phyloP scores from a whole-genome alignment of 1,140 invertebrate species.

The Drosophila simulans region DNA sequence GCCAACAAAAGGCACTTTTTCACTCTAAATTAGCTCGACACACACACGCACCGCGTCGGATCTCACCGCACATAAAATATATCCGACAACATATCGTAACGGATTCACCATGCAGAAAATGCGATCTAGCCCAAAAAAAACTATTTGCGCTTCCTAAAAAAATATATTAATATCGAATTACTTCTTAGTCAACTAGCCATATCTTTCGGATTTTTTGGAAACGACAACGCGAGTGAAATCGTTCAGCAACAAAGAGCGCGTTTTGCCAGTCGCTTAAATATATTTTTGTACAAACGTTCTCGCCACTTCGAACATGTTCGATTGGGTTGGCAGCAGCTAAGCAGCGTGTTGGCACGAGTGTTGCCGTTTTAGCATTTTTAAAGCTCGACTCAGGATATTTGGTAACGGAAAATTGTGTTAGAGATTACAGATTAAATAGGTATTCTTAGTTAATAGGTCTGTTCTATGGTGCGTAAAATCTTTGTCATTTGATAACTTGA shows the following conservation, averaged over 20 bases:
- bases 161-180: conserved; percentile 1
- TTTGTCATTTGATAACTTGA: too few relatives aligned
- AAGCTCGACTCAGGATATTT: too few relatives aligned
- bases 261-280: conserved; percentile 11
- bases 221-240: conserved; percentile 10
- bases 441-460: too few relatives aligned
- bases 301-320: not conserved
- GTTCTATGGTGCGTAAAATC: too few relatives aligned
- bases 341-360: too few relatives aligned
- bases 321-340: not conserved
- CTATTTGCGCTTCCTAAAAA: not conserved
- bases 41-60: conserved; percentile 19
- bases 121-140: not conserved
- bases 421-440: too few relatives aligned
- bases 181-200: conserved; percentile 14
- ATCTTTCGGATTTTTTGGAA: conserved; percentile 1
- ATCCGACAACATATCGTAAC: conserved; percentile 11
- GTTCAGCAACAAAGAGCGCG: conserved; percentile 10
- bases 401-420: too few relatives aligned
- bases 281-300: conserved; percentile 1
- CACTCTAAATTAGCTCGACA: conserved; percentile 39
- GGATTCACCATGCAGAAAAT: conserved; percentile 1
- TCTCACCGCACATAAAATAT: conserved; percentile 30
- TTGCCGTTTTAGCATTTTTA: too few relatives aligned
- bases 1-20: conserved; percentile 27